These are phyloP conservation scores for Oxytorus armatus DNA, from an alignment of 2,888 invertebrate genomes.

Conservation along the genomic window DNA sequence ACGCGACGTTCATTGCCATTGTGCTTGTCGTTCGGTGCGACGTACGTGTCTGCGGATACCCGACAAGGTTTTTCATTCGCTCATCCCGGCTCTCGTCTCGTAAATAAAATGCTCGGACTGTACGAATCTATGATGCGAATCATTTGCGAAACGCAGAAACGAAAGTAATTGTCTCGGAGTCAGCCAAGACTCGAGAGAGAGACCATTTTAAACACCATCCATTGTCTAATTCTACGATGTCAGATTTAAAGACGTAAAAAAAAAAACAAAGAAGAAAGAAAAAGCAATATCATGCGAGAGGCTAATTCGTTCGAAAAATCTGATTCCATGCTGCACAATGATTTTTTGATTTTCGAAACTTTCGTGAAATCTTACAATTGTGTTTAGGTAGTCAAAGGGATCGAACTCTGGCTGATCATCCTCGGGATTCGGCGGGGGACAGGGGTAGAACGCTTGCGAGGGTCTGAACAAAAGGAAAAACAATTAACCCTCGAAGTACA, in stretches of 20 bases:
- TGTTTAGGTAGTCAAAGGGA: constrained; percentile 84
- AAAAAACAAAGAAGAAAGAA: too few species aligned
- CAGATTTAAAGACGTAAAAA: too few species aligned
- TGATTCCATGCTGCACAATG: background rate
- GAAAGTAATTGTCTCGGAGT: constrained; percentile 1
- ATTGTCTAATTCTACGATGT: background rate
- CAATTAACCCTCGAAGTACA: constrained; percentile 9
- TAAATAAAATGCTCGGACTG: constrained; percentile 18
- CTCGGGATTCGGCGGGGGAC: constrained; percentile 85
- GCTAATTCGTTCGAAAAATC: background rate
- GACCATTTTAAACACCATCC: constrained; percentile 35
- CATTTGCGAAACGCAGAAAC: background rate
- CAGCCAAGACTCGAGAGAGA: too few species aligned
- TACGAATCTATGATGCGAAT: background rate
- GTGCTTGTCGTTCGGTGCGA: constrained; percentile 41
- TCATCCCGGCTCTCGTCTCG: background rate
- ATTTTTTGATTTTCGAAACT: background rate
- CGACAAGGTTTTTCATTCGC: constrained; percentile 31
- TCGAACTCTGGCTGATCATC: constrained; percentile 84
- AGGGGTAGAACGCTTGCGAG: constrained; percentile 86
- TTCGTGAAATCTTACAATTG: constrained; percentile 81
- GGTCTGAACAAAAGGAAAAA: constrained; percentile 75
- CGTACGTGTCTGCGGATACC: background rate
- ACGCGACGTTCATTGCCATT: constrained; percentile 73
- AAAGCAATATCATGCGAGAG: constrained; percentile 4